A percentile compares a stretch with the other conserved stretches of the same genome.
These are phyloP conservation scores for Porites cylindrica DNA, from an alignment of 92 coral and sea anemone species.

Conservation along the genomic window DNA sequence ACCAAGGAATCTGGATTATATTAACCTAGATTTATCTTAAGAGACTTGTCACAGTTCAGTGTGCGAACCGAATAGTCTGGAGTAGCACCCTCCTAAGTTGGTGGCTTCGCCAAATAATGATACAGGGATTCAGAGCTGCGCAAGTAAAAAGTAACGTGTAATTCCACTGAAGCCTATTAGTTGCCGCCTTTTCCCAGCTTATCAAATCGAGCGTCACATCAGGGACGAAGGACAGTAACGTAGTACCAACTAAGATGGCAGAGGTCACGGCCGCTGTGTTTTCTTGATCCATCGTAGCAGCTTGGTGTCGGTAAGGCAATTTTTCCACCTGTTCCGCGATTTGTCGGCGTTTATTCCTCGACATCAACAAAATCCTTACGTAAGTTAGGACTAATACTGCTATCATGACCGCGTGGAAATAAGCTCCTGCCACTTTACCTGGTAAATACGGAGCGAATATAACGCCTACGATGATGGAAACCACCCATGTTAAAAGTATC, in stretches of 20 bases:
- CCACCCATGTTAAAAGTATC: slow-evolving; percentile 29
- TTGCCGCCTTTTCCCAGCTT: slow-evolving; percentile 10
- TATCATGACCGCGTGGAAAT: slow-evolving; percentile 62
- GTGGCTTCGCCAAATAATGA: slow-evolving; percentile 64
- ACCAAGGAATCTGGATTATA: background rate
- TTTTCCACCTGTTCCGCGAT: slow-evolving; percentile 55
- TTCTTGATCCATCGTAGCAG: slow-evolving; percentile 56
- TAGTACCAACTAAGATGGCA: slow-evolving; percentile 68
- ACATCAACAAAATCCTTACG: slow-evolving; percentile 37
- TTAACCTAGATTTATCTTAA: background rate
- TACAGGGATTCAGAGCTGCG: slow-evolving; percentile 66
- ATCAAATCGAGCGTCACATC: slow-evolving; percentile 58
- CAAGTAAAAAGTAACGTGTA: slow-evolving; percentile 56
- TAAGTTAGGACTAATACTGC: slow-evolving; percentile 41
- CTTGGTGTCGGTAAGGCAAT: slow-evolving; percentile 44
- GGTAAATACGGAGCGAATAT: slow-evolving; percentile 31
- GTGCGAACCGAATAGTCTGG: slow-evolving; percentile 11
- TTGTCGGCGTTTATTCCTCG: slow-evolving; percentile 44
- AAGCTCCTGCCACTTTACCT: slow-evolving; percentile 32
- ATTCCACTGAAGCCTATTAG: slow-evolving; percentile 38
- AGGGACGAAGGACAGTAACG: slow-evolving; percentile 62
- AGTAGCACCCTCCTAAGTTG: slow-evolving; percentile 50
- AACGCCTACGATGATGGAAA: slow-evolving; percentile 57
- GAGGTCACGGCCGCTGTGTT: slow-evolving; percentile 67
- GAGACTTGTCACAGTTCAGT: slow-evolving; percentile 11